phyloP scores from a whole-genome alignment of 2,888 invertebrate species.

The Entomobrya proxima region DNA sequence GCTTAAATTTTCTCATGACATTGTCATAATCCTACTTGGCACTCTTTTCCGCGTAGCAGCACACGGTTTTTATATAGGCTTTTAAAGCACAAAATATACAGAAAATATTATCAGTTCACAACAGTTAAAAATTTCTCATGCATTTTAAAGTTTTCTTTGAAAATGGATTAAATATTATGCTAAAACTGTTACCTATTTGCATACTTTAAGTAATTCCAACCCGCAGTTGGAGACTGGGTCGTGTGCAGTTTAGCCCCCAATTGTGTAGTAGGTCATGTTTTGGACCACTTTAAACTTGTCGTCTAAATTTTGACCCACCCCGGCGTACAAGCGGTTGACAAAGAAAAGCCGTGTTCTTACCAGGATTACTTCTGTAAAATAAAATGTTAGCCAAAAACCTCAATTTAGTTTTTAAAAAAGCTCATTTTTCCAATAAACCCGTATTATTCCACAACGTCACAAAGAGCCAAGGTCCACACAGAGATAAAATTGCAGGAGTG shows the following conservation, averaged over 20 bases:
- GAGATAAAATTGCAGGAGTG: too few relatives aligned
- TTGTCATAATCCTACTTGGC: constrained; percentile 87
- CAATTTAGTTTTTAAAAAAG: neutral
- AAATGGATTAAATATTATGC: too few relatives aligned
- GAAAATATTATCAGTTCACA: neutral
- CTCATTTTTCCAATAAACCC: constrained; percentile 10
- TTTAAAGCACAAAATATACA: too few relatives aligned
- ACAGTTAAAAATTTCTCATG: neutral
- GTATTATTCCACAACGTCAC: neutral
- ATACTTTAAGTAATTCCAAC: constrained; percentile 94
- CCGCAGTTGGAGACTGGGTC: constrained; percentile 88
- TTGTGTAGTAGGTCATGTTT: constrained; percentile 90
- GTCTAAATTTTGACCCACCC: constrained; percentile 88
- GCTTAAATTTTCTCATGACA: constrained; percentile 88
- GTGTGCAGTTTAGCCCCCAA: constrained; percentile 92
- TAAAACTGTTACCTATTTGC: constrained; percentile 82
- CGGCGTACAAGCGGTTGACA: constrained; percentile 89
- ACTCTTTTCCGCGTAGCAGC: constrained; percentile 90
- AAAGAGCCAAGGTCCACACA: constrained; percentile 50
- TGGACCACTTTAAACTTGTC: constrained; percentile 91
- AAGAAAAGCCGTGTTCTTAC: constrained; percentile 93
- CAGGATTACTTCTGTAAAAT: constrained; percentile 88
- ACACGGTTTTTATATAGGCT: constrained; percentile 90
- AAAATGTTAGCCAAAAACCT: too few relatives aligned
- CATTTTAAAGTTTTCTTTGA: neutral